Percentiles rank a stretch among this genome's conserved stretches.
Evolutionary conservation across 2,797 vertebrate genomes (phyloP).

Genomic region (Anas georgica): DNA sequence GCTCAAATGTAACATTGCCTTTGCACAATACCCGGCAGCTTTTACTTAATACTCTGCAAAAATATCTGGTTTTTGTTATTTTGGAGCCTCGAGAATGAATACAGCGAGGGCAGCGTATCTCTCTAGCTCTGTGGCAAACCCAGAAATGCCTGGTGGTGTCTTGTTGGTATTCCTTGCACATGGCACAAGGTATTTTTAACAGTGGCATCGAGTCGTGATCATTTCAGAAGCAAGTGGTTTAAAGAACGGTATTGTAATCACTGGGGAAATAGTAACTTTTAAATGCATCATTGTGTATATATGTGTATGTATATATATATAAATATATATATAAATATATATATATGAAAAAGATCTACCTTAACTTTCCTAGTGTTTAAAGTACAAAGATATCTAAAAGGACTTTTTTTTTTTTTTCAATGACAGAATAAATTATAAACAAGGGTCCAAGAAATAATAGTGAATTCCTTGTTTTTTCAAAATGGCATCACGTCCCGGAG

Average conservation of each 20-base stretch:
- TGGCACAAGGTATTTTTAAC: conserved; percentile 30
- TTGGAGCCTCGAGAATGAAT: not conserved
- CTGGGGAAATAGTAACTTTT: not conserved
- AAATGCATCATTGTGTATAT: not conserved
- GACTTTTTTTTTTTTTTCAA: conserved; percentile 9
- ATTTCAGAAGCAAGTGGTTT: conserved; percentile 17
- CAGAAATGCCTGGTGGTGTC: not conserved
- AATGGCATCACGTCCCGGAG: fast-evolving
- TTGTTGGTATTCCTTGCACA: not conserved
- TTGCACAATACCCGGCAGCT: conserved; percentile 5
- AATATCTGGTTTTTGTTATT: not conserved
- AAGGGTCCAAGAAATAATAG: not conserved
- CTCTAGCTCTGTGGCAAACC: not conserved
- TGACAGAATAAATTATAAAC: conserved; percentile 28
- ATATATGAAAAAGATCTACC: conserved; percentile 58
- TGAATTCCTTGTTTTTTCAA: conserved; percentile 28
- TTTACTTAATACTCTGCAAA: not conserved
- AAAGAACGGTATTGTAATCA: not conserved
- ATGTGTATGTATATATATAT: conserved; percentile 25
- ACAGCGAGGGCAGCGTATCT: not conserved
- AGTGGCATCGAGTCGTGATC: conserved; percentile 27
- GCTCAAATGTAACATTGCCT: not conserved
- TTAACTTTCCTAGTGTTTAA: conserved; percentile 42
- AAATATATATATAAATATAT: conserved; percentile 22
- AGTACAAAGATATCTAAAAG: not conserved